Evolutionary conservation across 2,888 invertebrate species (phyloP), one percentile per base, ranked within the genome.

Genomic region (Iselma pallidipennis): DNA sequence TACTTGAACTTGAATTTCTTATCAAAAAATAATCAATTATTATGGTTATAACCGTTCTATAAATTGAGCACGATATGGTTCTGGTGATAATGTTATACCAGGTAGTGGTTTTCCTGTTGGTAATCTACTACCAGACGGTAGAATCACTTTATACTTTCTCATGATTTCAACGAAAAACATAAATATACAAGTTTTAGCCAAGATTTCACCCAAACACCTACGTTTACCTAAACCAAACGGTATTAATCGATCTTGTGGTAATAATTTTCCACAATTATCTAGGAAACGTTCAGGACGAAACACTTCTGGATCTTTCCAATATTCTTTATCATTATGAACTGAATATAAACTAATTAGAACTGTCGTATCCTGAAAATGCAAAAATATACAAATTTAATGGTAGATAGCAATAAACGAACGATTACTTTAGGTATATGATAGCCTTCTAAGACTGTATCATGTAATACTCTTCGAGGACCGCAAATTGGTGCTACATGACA

Each of bases 201-300:
- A 75, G 0, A 84, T 78, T 75, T 90, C 88, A 0, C 89, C 90
- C 0, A 88, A 81, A 71, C 90, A 90, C 61, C 88, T 84, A 71
- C 90, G 82, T 70, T 83, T 26, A 82, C 83, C 83, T 70, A 81
- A 74, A 59, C 82, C 82, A 68, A 82, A 83, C 19, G 80, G 75
- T 53, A 81, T 70, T 10, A 81, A 62, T 54, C 77, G 69, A 21
- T 82, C 81, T 29, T 74, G 67, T 21, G 65, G 55, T 2, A 74
- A 57, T 14, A 82, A 59, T 55, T 76, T 74, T 45, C 81, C 81
- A 26, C 78, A 64, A 0, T 72, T 66, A 45, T 84, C 77, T 33
- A 90, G 76, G 78, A 90, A 91, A 51, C 91, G 82, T 70, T 89
- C 87, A 0, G 91, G 91, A 5, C 82, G 79, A 74, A 91, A 91